Percentiles rank a stretch among this genome's conserved stretches.
Evolutionary conservation across 2,797 vertebrate genomes (phyloP).

Genomic region (Naso thynnoides): DNA sequence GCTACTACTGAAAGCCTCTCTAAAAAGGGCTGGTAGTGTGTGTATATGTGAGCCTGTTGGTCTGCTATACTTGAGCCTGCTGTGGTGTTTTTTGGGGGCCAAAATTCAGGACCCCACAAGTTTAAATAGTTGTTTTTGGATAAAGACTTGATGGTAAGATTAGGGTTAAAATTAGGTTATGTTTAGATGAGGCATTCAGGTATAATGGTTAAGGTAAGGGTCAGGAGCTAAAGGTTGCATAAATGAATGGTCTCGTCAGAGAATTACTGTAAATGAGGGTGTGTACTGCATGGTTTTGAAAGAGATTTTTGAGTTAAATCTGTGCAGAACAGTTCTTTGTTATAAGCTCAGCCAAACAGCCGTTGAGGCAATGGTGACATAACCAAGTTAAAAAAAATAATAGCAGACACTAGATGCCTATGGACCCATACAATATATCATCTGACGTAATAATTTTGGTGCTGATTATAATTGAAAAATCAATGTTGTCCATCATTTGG

Average conservation of each 20-base stretch:
- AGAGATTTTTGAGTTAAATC: constrained; percentile 80
- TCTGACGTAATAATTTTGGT: constrained; percentile 91
- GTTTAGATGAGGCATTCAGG: too few relatives aligned
- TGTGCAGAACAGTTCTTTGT: constrained; percentile 85
- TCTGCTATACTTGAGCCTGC: too few relatives aligned
- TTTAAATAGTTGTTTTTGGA: too few relatives aligned
- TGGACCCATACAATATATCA: constrained; percentile 89
- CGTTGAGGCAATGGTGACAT: constrained; percentile 85
- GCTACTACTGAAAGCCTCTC: constrained; percentile 3
- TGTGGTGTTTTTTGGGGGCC: too few relatives aligned
- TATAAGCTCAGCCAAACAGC: constrained; percentile 86
- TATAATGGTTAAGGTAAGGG: too few relatives aligned
- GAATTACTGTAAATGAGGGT: background rate
- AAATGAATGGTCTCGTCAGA: too few relatives aligned
- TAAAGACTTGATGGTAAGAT: too few relatives aligned
- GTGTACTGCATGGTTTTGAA: constrained; percentile 18
- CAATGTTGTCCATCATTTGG: constrained; percentile 88
- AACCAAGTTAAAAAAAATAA: constrained; percentile 79
- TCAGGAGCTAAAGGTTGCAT: too few relatives aligned
- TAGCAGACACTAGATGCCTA: constrained; percentile 87
- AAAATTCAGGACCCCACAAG: too few relatives aligned
- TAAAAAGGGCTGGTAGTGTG: background rate
- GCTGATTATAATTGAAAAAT: constrained; percentile 93
- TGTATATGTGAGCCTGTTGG: constrained; percentile 7
- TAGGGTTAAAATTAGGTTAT: too few relatives aligned